phyloP scores from a whole-genome alignment of 2,888 invertebrate species.

The Spilarctia lutea region DNA sequence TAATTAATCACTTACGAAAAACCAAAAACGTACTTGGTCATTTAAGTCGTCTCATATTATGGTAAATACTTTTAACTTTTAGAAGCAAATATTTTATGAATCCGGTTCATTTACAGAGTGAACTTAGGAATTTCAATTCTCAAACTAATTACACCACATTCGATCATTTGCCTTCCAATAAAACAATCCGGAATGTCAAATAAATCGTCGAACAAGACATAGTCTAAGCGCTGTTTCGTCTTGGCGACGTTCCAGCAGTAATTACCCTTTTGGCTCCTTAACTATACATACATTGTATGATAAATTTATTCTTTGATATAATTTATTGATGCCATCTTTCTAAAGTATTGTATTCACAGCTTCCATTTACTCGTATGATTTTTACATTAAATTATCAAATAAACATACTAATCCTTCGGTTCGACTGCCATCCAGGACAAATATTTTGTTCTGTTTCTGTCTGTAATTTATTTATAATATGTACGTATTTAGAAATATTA shows the following conservation, averaged over 20 bases:
- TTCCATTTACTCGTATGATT: not conserved
- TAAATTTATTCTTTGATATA: slow-evolving; percentile 33
- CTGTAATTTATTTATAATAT: no score
- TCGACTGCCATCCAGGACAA: no score
- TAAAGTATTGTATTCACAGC: not conserved
- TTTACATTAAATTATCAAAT: not conserved
- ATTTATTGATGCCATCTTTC: slow-evolving; percentile 35
- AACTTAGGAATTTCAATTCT: not conserved
- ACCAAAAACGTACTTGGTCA: not conserved
- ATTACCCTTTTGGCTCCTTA: slow-evolving; percentile 46
- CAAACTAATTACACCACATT: slow-evolving; percentile 19
- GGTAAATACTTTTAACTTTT: no score
- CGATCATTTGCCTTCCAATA: slow-evolving; percentile 35
- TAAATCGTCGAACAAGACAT: slow-evolving; percentile 46
- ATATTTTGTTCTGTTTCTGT: no score
- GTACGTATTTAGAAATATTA: no score
- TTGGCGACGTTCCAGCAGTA: slow-evolving; percentile 49
- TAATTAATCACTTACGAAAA: not conserved
- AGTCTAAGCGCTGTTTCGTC: slow-evolving; percentile 36
- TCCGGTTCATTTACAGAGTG: not conserved
- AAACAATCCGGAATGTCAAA: slow-evolving; percentile 31
- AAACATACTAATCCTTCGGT: no score
- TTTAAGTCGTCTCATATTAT: not conserved
- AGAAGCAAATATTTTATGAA: not conserved
- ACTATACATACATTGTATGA: slow-evolving; percentile 16